Evolutionary conservation across 2,113 vertebrate genomes (phyloP).

Genomic region (Cynopterus brachyotis): DNA sequence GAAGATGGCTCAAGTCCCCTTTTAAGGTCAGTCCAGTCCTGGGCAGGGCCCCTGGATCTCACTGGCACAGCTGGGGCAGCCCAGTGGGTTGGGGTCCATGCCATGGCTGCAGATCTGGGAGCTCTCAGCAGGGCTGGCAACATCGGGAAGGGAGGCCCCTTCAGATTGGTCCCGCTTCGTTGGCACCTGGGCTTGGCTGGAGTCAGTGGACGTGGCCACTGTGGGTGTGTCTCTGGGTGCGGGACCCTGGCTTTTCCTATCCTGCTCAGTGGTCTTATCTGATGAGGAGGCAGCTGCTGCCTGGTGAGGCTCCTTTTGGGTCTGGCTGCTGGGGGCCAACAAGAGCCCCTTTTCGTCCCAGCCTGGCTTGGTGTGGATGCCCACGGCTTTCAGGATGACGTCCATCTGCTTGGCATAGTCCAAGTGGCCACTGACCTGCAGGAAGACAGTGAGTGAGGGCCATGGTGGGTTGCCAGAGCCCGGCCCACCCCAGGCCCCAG

Average conservation of each 20-base stretch:
- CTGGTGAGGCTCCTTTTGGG: not conserved
- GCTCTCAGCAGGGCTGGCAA: rapidly evolving
- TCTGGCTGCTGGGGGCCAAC: slow-evolving; percentile 45
- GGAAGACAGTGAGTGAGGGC: not conserved
- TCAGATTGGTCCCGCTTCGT: not conserved
- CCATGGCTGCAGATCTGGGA: not conserved
- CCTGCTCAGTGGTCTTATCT: not conserved
- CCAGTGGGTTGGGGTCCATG: not conserved
- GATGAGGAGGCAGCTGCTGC: rapidly evolving
- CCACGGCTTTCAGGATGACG: slow-evolving; percentile 91
- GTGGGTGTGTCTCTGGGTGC: not conserved
- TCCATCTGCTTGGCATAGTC: slow-evolving; percentile 99
- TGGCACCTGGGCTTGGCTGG: not conserved
- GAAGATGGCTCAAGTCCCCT: not conserved
- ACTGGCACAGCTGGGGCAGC: slow-evolving; percentile 15
- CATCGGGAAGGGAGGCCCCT: not conserved
- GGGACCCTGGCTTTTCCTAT: slow-evolving; percentile 44
- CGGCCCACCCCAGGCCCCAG: not conserved
- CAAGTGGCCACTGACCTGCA: slow-evolving; percentile 95
- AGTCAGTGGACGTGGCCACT: not conserved
- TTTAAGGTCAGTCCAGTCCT: slow-evolving; percentile 46
- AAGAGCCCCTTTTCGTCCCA: slow-evolving; percentile 77
- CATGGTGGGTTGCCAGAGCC: not conserved
- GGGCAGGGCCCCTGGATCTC: not conserved
- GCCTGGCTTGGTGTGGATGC: slow-evolving; percentile 87